Conservation (phyloP, 1,140 invertebrate genomes). For the Drosophila bipectinata region DNA sequence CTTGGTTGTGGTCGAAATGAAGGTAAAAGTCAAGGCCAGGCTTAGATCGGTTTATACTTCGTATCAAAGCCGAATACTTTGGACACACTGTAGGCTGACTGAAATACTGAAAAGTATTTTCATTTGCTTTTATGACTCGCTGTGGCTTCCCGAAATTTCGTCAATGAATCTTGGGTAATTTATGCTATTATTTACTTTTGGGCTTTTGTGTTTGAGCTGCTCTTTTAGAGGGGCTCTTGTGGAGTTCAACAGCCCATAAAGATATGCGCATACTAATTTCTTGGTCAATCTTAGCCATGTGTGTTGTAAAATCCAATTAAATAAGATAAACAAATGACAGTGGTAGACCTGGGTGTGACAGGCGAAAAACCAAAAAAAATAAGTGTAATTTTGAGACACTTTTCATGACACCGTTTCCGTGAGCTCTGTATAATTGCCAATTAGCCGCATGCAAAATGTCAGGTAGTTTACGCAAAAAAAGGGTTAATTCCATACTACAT, state of each 20-base stretch:
- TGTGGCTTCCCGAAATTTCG: constrained; percentile 45
- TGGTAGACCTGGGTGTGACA: constrained; percentile 26
- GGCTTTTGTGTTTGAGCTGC: constrained; percentile 43
- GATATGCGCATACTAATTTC: constrained; percentile 64
- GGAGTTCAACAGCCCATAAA: constrained; percentile 71
- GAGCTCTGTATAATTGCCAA: constrained; percentile 40
- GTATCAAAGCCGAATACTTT: constrained; percentile 7
- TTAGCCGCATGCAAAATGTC: constrained; percentile 67
- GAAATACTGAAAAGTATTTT: constrained; percentile 11
- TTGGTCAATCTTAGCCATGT: constrained; percentile 37
- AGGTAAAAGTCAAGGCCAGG: constrained; percentile 75
- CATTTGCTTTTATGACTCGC: constrained; percentile 19
- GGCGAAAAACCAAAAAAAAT: constrained; percentile 13
- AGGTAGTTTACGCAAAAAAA: constrained; percentile 44
- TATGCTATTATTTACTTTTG: constrained; percentile 30
- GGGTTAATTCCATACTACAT: constrained; percentile 7
- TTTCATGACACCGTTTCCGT: constrained; percentile 19
- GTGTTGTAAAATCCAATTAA: constrained; percentile 41
- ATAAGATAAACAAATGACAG: constrained; percentile 13
- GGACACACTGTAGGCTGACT: constrained; percentile 7
- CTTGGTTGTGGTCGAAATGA: constrained; percentile 19
- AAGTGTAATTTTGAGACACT: constrained; percentile 15
- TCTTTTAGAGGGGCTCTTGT: constrained; percentile 6
- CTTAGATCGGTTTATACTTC: constrained; percentile 15
- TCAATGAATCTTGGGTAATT: constrained; percentile 42